Evolutionary conservation across 2,797 vertebrate genomes (phyloP).

Genomic region (Sebastes oblongus): DNA sequence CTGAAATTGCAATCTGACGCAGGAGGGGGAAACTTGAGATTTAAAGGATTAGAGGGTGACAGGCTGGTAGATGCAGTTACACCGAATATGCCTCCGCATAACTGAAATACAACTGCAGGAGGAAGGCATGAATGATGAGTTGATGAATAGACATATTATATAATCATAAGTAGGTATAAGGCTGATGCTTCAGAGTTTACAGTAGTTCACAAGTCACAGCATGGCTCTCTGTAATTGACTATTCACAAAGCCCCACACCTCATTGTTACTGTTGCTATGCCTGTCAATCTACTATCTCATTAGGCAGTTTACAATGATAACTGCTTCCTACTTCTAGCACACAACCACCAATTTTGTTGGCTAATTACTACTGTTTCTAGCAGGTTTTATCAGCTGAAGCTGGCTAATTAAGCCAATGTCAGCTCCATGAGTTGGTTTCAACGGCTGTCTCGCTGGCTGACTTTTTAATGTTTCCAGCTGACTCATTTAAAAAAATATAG

Average conservation of each 20-base stretch:
- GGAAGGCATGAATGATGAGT: not conserved
- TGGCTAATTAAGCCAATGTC: not conserved
- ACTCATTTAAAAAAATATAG: not conserved
- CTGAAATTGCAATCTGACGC: constrained; percentile 23
- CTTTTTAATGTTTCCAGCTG: not conserved
- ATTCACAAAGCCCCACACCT: not conserved
- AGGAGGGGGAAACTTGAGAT: not conserved
- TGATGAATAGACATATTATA: constrained; percentile 21
- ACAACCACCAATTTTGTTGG: not conserved
- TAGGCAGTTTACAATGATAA: not conserved
- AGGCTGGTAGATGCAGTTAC: not conserved
- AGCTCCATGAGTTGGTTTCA: not conserved
- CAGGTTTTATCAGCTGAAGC: not conserved
- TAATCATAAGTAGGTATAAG: not conserved
- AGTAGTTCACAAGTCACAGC: not conserved
- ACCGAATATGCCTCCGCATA: not conserved
- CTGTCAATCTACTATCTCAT: not conserved
- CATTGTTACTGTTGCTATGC: not conserved
- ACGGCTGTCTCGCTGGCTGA: not conserved
- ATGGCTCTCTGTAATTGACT: not conserved
- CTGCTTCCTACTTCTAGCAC: not conserved
- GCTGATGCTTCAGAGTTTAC: not conserved
- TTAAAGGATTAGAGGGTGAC: not conserved
- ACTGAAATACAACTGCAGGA: not conserved
- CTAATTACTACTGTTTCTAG: not conserved